Evolutionary conservation across 2,113 vertebrate species (phyloP).

Genomic region (Macroglossus sobrinus): DNA sequence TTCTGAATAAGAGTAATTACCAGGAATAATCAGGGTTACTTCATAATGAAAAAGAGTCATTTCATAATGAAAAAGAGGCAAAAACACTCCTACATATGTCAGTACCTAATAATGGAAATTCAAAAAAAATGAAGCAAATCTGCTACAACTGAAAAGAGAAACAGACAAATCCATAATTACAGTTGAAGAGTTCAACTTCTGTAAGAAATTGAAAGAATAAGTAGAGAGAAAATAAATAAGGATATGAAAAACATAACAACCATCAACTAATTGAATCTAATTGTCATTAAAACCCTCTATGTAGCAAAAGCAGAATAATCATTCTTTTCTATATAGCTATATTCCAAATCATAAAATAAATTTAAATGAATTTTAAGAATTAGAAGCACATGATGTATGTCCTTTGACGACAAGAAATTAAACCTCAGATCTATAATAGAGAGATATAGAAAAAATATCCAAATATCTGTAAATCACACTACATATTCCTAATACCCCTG

Average conservation of each 20-base stretch:
- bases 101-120: background rate
- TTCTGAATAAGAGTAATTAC: background rate
- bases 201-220: background rate
- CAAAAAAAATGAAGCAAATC: background rate
- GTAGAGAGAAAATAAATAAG: background rate
- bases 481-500: background rate
- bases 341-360: background rate
- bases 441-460: background rate
- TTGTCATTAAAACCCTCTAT: background rate
- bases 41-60: background rate
- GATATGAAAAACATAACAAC: background rate
- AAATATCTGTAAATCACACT: background rate
- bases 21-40: background rate
- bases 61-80: background rate
- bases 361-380: background rate
- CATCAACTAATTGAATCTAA: background rate
- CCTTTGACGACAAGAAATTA: background rate
- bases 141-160: background rate
- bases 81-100: background rate
- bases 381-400: background rate
- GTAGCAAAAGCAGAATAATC: background rate
- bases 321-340: background rate
- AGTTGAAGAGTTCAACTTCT: background rate
- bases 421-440: background rate
- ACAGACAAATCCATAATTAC: background rate